Evolutionary conservation across 2,797 vertebrate species (phyloP), one percentile per base, ranked within the genome.

Genomic region (Rousettus madagascariensis): DNA sequence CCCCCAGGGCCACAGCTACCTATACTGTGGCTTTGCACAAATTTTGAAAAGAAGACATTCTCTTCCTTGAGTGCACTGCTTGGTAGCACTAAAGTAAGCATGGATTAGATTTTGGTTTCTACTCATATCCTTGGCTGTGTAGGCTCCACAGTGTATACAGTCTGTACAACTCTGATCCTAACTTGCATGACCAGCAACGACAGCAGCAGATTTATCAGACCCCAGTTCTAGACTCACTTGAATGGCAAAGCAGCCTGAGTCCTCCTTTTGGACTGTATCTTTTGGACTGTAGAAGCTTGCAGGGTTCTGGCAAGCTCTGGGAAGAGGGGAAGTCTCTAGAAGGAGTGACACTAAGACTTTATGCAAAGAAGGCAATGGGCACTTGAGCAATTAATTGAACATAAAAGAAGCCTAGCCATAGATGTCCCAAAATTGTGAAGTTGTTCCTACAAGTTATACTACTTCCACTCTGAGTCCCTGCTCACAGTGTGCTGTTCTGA

Each of bases 201-300:
- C 26, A 20, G 51, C 1, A 82, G 61, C 36, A 51, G 30, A 19
- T 28, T 49, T 61, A 38, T 36, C 69, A 90, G 30, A 82, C 13
- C 20, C 28, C 38, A 79, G n/a, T 55, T 57, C 91, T 69, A 74
- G 33, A 68, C 30, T 83, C 24, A 9, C 16, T 38, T 57, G 43
- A 74, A 90, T 55, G n/a, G 22, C 66, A 80, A 90, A 95, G 53
- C 33, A 74, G 65, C 7, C 83, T 51, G 30, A 46, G 24, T 79
- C 12, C 9, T n/a, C n/a, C 65, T 69, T 77, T 22, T n/a, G 20
- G 20, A 66, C 59, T 53, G 5, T 36, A 5, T 68, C 30, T 78
- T 24, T 63, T 24, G 17, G 16, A 36, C 10, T 38, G 2, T 30
- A 16, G 36, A 51, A 41, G 9, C 63, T 53, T 12, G 53, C 41